Base-by-base conservation (phyloP, 2,113 vertebrate genomes). In the Trachemys scripta region DNA sequence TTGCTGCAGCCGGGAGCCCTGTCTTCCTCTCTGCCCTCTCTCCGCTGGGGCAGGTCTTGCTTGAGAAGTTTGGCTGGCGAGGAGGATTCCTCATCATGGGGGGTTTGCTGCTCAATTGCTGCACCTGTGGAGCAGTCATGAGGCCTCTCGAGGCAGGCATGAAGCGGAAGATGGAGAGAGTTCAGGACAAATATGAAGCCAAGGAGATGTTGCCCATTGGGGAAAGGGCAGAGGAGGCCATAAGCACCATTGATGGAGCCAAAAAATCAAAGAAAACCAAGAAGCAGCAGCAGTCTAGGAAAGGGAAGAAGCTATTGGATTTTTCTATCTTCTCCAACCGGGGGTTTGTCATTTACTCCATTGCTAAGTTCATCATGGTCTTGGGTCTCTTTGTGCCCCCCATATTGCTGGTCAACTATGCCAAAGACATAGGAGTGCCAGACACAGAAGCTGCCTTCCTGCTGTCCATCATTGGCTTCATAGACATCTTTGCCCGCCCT, bases 61-160 rank as follows among this genome's bases (percentile, higher is more conserved):
- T 98, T 49, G 98, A 98, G 95, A 98, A 88, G 89, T 99, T 98
- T 87, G 98, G 98, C 69, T 98, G 98, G 98, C 94, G 98, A 92
- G 98, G 98, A 49, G 98, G 98, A 56, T 99, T 99, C 94, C 98
- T 99, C 87, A 98, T 99, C 91, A 98, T 98, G 94, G 98, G 98
- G 7, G 98, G 98, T n/a, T 97, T 98, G 72, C 97, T 98, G 88
- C 98, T 98, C 87, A 98, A 98, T 87, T 99, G 98, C 97, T 99
- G 98, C 90, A 98, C 98, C 16, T 98, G 98, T 87, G 98, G 98
- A 8, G 98, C 98, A 1, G 95, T 98, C 91, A 98, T 99, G 98
- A 98, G 98, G 89, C 98, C 98, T 16, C 97, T 98, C 80, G 96
- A 98, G 10, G 90, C 9, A 14, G 93, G 85, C 20, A 94, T 84